A percentile compares a stretch with the other conserved stretches of the same genome.
Evolutionary conservation across 2,797 vertebrate species (phyloP).

Genomic region (Erpetoichthys calabaricus): DNA sequence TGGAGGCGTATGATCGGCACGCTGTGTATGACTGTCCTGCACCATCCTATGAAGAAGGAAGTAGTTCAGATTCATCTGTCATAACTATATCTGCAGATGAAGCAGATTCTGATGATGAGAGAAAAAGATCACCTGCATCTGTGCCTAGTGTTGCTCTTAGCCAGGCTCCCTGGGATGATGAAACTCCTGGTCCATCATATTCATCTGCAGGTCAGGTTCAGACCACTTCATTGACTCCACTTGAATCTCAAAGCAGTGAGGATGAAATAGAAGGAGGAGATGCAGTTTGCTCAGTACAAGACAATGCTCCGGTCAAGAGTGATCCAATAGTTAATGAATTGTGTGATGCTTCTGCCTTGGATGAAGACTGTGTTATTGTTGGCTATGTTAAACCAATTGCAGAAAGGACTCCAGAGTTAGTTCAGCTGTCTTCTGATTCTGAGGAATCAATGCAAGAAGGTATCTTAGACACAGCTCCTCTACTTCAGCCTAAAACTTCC

Average conservation of each 20-base stretch:
- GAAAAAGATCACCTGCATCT: constrained; percentile 35
- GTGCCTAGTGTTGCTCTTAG: constrained; percentile 35
- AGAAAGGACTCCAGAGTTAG: constrained; percentile 83
- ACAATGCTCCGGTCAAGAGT: constrained; percentile 21
- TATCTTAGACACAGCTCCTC: constrained; percentile 32
- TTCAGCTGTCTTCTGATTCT: constrained; percentile 75
- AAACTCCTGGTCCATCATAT: constrained; percentile 89
- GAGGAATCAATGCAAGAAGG: constrained; percentile 54
- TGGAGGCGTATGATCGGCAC: constrained; percentile 79
- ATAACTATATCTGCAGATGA: constrained; percentile 83
- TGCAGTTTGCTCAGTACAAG: constrained; percentile 21
- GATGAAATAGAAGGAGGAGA: constrained; percentile 40
- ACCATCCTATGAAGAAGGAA: constrained; percentile 71
- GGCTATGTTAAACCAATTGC: constrained; percentile 70
- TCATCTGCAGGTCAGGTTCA: constrained; percentile 53
- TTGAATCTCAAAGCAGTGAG: constrained; percentile 54
- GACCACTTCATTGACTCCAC: constrained; percentile 50
- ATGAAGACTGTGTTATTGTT: constrained; percentile 74
- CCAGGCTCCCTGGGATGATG: constrained; percentile 80
- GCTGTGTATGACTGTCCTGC: constrained; percentile 78
- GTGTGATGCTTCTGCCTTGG: constrained; percentile 38
- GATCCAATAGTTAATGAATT: constrained; percentile 22
- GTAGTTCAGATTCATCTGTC: constrained; percentile 65
- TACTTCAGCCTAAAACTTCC: constrained; percentile 55
- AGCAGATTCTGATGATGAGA: constrained; percentile 30